Evolutionary conservation across 2,888 invertebrate genomes (phyloP).

Genomic region (Synergus itoensis): DNA sequence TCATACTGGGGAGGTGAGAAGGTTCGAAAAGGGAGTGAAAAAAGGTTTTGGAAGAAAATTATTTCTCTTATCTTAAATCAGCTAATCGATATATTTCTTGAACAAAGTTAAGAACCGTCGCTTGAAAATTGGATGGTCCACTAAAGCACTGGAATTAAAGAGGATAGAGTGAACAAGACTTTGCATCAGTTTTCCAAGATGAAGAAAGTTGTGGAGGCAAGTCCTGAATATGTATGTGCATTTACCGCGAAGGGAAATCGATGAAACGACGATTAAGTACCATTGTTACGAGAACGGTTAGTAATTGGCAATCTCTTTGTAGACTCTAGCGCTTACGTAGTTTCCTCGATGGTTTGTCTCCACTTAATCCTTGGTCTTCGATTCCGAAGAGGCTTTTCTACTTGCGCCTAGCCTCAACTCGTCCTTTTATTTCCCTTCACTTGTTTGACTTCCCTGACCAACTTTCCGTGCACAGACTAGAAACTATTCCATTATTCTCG

Average conservation of each 20-base stretch:
- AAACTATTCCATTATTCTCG: background rate
- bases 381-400: conserved; percentile 23
- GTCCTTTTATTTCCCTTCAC: background rate
- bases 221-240: conserved; percentile 37
- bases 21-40: too few species aligned
- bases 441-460: conserved; percentile 26
- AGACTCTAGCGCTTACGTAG: conserved; percentile 37
- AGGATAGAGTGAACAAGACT: conserved; percentile 17
- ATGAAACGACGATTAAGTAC: conserved; percentile 40
- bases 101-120: background rate
- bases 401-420: background rate
- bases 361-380: conserved; percentile 36
- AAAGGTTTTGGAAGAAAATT: too few species aligned
- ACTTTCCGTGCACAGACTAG: conserved; percentile 12
- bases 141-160: conserved; percentile 12
- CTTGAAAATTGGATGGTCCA: background rate
- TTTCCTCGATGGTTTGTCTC: conserved; percentile 39
- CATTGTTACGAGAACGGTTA: conserved; percentile 38
- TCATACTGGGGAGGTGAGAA: too few species aligned
- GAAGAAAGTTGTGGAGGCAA: conserved; percentile 32
- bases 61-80: too few species aligned
- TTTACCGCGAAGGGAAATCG: conserved; percentile 27
- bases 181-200: conserved; percentile 31
- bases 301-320: conserved; percentile 40
- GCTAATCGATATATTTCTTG: too few species aligned